Evolutionary conservation across 2,113 vertebrate genomes (phyloP).

Genomic region (Anguilla japonica): DNA sequence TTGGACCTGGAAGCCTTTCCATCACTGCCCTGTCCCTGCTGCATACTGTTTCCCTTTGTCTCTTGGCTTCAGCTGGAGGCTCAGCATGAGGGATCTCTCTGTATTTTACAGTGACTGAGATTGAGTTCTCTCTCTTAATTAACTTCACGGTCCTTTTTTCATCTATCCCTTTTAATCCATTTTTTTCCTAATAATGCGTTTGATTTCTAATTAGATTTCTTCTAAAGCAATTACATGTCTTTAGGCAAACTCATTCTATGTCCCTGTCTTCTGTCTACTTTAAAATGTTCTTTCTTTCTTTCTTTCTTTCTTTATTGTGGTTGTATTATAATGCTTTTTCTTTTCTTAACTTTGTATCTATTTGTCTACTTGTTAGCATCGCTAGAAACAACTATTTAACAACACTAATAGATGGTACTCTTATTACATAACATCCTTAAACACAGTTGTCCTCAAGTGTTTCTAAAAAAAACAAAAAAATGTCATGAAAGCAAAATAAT

Average conservation of each 20-base stretch:
- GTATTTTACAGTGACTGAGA: neutral
- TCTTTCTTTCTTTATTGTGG: slow-evolving; percentile 2
- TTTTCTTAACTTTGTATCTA: slow-evolving; percentile 3
- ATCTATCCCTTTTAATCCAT: slow-evolving; percentile 6
- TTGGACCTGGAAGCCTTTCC: neutral
- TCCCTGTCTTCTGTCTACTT: neutral
- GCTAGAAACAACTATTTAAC: no score
- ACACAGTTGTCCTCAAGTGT: neutral
- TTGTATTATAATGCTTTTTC: slow-evolving; percentile 18
- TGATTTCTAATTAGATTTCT: slow-evolving; percentile 33
- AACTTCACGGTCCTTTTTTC: slow-evolving; percentile 19
- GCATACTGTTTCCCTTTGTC: neutral
- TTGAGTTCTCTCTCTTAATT: slow-evolving; percentile 23
- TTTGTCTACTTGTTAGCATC: neutral
- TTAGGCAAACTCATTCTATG: slow-evolving; percentile 1
- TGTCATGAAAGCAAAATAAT: neutral
- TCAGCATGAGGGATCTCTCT: neutral
- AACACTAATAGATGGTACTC: no score
- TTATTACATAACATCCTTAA: neutral
- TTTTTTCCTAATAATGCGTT: slow-evolving; percentile 15
- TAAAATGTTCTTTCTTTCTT: neutral
- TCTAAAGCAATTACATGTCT: slow-evolving; percentile 12
- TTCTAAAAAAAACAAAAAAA: neutral
- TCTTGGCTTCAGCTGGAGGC: neutral
- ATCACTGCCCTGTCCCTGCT: neutral